Percentiles rank a stretch among this genome's conserved stretches.
These are phyloP conservation scores for Herpailurus yagouaroundi DNA, from an alignment of 2,113 vertebrate species.

Conservation along the genomic window DNA sequence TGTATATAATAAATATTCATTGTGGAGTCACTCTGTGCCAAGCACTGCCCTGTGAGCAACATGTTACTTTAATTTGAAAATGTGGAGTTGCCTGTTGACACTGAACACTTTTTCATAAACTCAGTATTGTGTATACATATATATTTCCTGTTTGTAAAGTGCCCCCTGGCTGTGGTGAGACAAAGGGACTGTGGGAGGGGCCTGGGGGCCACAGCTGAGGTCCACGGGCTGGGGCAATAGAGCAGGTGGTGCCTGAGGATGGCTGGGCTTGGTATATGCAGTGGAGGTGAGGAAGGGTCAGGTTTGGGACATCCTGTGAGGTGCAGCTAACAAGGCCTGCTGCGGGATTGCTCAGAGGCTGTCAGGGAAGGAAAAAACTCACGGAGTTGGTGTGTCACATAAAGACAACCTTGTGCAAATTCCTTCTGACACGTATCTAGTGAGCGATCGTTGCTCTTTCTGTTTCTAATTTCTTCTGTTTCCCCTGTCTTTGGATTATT, in stretches of 20 bases:
- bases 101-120: constrained; percentile 38
- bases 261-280: neutral
- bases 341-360: accelerated
- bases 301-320: neutral
- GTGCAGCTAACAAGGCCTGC: neutral
- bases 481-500: neutral
- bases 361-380: neutral
- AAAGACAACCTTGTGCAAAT: neutral
- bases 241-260: neutral
- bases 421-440: neutral
- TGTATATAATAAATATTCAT: neutral
- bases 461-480: neutral
- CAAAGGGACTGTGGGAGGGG: neutral
- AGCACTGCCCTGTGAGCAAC: neutral
- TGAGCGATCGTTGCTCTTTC: neutral
- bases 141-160: neutral
- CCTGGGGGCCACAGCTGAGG: neutral
- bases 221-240: neutral
- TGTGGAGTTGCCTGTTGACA: neutral
- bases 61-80: constrained; percentile 52
- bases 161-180: neutral
- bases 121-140: neutral
- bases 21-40: neutral
- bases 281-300: no score
- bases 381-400: neutral